phyloP scores from a whole-genome alignment of 2,113 vertebrate species.

The Barnardius zonarius region DNA sequence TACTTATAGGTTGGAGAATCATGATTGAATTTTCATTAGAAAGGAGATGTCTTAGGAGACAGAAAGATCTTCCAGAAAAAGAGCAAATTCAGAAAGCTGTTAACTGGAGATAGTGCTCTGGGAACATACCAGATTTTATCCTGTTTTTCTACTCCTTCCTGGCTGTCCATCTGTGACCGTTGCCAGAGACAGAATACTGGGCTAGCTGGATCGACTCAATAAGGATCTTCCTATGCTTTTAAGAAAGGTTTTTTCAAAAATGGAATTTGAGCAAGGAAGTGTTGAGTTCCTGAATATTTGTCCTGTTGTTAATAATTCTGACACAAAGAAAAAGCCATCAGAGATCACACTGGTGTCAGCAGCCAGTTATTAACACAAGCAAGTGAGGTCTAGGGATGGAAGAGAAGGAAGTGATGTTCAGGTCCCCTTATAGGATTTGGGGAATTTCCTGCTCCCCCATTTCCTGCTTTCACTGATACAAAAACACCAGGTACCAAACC shows the following conservation, averaged over 20 bases:
- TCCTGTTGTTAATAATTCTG: background rate
- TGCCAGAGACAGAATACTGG: background rate
- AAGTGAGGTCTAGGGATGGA: background rate
- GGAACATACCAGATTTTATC: background rate
- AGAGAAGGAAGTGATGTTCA: background rate
- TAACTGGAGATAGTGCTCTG: background rate
- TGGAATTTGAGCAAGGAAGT: background rate
- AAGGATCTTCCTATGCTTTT: background rate
- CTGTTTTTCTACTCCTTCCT: background rate
- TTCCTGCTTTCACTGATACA: background rate
- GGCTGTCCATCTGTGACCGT: background rate
- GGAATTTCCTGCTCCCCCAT: background rate
- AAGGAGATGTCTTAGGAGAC: background rate
- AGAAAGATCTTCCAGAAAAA: background rate
- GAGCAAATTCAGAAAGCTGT: background rate
- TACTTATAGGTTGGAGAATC: background rate
- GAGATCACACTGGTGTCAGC: background rate
- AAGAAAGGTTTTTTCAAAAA: background rate
- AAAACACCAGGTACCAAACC: background rate
- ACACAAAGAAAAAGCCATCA: background rate
- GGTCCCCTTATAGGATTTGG: background rate
- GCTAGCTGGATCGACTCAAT: background rate
- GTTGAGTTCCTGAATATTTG: background rate
- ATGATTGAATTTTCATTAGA: background rate
- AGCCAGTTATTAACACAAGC: background rate